These are phyloP conservation scores for Nemopilema nomurai DNA, from an alignment of 30 jellyfish, hydroid and myxozoan species.

Conservation along the genomic window DNA sequence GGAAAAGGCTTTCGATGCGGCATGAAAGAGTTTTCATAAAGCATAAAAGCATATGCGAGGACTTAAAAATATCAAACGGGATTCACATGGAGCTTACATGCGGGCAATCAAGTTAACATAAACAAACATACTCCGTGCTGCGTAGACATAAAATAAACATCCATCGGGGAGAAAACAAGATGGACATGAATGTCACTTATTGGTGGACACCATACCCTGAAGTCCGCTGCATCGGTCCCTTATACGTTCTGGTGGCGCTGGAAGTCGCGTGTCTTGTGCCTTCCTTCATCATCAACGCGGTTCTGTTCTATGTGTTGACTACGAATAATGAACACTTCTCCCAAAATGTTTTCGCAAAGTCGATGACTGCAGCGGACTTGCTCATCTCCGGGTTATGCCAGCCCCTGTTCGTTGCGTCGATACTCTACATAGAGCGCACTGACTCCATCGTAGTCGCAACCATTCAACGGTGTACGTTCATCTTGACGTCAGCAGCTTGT, in stretches of 20 bases:
- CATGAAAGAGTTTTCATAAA: no score
- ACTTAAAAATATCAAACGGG: no score
- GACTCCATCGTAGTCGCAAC: neutral
- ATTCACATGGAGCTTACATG: no score
- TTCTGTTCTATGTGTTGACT: neutral
- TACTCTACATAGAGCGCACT: neutral
- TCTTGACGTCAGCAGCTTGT: slow-evolving; percentile 4
- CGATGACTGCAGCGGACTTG: slow-evolving; percentile 11
- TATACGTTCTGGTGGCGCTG: neutral
- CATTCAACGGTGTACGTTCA: neutral
- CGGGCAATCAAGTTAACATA: no score
- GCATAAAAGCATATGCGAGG: no score
- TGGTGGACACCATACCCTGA: slow-evolving; percentile 25
- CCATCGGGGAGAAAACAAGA: neutral
- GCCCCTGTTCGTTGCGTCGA: slow-evolving; percentile 1
- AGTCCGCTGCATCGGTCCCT: neutral
- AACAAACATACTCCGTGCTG: no score
- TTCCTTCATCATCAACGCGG: neutral
- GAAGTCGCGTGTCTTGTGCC: neutral
- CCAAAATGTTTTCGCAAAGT: neutral
- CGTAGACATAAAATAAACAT: neutral
- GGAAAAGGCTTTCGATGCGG: no score
- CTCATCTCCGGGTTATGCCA: slow-evolving; percentile 14
- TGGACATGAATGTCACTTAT: neutral
- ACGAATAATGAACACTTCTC: neutral